Evolutionary conservation across 2,113 vertebrate genomes (phyloP), one percentile per base, ranked within the genome.

Genomic region (Menura novaehollandiae): DNA sequence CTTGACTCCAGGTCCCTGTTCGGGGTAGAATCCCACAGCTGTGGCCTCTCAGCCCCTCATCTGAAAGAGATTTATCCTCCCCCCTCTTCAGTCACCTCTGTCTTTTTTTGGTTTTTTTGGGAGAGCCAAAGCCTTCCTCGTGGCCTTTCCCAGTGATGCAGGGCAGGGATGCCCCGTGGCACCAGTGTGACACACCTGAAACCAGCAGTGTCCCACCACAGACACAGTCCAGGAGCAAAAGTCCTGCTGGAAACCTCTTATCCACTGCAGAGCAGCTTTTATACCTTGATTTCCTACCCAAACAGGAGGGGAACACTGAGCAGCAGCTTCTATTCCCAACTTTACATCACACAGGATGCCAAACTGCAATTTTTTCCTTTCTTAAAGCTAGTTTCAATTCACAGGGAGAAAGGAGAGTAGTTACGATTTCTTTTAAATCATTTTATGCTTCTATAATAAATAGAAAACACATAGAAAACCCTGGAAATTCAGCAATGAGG

Each of bases 401-500:
- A 16, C 19, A 7, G 22, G 47, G 55, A 88, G 53, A 55, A 79
- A 74, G 37, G 58, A 53, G 60, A 88, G 71, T 16, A 72, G 63
- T 37, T 58, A 46, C 9, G 55, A 52, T 9, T 27, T 43, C n/a
- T 53, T 16, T 60, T 41, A 64, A 51, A 73, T 62, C 5, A 2
- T 51, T 91, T 90, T 35, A 41, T 53, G 63, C 53, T 73, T 86
- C 56, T 86, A 20, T 30, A 84, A 56, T 71, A 89, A 95, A 83
- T 1, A 95, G 27, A 76, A 89, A 96, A 84, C 82, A 84, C 63
- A 58, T 2, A 95, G 94, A 91, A 95, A 92, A 84, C 80, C 56
- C 56, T 96, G 46, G 83, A 96, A 96, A 91, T 91, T 64, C 76
- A 91, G 80, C 62, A 85, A 78, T 62, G 44, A 62, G 41, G 7